These are phyloP conservation scores for Branchinecta lynchi DNA, from an alignment of 1,140 invertebrate species.

Conservation along the genomic window DNA sequence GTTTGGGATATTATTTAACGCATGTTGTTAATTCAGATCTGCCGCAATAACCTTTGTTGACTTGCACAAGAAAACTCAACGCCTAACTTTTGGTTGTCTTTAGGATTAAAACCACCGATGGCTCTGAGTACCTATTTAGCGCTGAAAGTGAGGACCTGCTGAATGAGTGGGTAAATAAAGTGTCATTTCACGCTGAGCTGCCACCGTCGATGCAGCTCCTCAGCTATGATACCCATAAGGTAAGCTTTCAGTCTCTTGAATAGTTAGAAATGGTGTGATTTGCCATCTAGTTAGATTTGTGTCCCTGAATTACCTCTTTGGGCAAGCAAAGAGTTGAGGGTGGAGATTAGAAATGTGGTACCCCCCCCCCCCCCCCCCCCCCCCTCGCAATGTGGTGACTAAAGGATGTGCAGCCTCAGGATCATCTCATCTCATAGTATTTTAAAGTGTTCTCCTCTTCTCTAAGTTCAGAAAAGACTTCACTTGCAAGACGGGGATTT, in stretches of 20 bases:
- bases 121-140: slow-evolving; percentile 80
- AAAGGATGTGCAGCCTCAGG: too few relatives aligned
- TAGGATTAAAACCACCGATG: slow-evolving; percentile 65
- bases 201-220: slow-evolving; percentile 73
- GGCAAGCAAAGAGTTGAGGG: slow-evolving; percentile 12
- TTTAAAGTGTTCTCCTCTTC: too few relatives aligned
- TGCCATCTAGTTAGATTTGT: not conserved
- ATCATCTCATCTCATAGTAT: too few relatives aligned
- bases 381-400: too few relatives aligned
- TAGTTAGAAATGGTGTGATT: not conserved
- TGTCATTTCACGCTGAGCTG: slow-evolving; percentile 79
- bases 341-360: not conserved
- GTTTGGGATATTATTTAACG: too few relatives aligned
- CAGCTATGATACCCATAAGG: slow-evolving; percentile 50
- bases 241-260: slow-evolving; percentile 21
- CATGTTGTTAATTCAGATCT: too few relatives aligned
- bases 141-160: slow-evolving; percentile 55
- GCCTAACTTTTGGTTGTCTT: slow-evolving; percentile 27
- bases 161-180: slow-evolving; percentile 85
- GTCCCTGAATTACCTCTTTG: slow-evolving; percentile 18
- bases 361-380: too few relatives aligned
- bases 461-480: too few relatives aligned
- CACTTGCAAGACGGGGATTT: too few relatives aligned
- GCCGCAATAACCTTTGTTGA: too few relatives aligned
- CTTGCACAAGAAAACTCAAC: too few relatives aligned